Conservation (phyloP, 2,113 vertebrate genomes). For the Chaenocephalus aceratus region DNA sequence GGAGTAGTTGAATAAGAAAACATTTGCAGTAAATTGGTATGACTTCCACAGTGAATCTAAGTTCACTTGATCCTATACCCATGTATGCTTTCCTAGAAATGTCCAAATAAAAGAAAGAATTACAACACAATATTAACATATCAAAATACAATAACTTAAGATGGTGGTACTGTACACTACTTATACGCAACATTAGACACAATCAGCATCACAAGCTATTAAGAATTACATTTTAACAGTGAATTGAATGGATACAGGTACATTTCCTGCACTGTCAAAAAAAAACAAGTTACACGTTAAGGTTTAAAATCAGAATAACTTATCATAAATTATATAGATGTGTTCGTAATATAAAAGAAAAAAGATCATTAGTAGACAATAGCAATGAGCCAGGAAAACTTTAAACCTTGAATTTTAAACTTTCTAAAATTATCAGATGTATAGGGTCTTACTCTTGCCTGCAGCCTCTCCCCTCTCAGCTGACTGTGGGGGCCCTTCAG, state of each 20-base stretch:
- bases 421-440: not conserved
- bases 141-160: not conserved
- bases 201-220: conserved; percentile 1
- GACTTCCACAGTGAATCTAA: not conserved
- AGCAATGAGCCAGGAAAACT: not conserved
- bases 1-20: conserved; percentile 35
- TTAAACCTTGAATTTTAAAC: not conserved
- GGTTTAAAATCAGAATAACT: not conserved
- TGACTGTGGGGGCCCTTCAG: conserved; percentile 64
- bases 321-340: not conserved
- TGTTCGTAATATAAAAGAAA: not conserved
- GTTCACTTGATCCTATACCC: not conserved
- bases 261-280: conserved; percentile 14
- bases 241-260: not conserved
- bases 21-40: not conserved
- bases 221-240: not conserved
- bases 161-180: not conserved
- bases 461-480: conserved; percentile 73
- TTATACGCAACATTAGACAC: not conserved
- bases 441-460: conserved; percentile 70
- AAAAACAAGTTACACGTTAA: not conserved
- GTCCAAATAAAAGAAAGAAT: not conserved
- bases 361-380: not conserved
- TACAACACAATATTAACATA: not conserved
- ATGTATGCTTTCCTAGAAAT: not conserved